phyloP scores from a whole-genome alignment of 2,888 invertebrate genomes.

The Gari tellinella region DNA sequence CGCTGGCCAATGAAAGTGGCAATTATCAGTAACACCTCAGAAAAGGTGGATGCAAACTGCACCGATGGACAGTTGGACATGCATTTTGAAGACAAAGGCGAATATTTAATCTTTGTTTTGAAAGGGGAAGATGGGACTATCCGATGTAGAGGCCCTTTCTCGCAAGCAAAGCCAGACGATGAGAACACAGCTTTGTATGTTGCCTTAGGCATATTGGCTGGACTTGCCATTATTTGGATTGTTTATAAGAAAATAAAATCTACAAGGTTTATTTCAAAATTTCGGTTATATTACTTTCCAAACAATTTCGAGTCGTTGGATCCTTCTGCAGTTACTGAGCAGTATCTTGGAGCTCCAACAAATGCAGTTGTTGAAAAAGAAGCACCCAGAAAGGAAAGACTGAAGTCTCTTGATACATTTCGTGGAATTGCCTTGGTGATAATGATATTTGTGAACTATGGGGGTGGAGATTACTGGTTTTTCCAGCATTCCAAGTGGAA shows the following conservation, averaged over 20 bases:
- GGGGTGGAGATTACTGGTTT: slow-evolving; percentile 92
- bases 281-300: slow-evolving; percentile 21
- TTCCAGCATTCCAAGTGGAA: slow-evolving; percentile 94
- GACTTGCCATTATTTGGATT: slow-evolving; percentile 44
- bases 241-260: slow-evolving; percentile 17
- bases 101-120: slow-evolving; percentile 25
- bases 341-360: slow-evolving; percentile 76
- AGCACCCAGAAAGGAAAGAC: slow-evolving; percentile 67
- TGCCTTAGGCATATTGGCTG: slow-evolving; percentile 46
- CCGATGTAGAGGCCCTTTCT: slow-evolving; percentile 22
- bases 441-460: slow-evolving; percentile 95
- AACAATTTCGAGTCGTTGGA: slow-evolving; percentile 29
- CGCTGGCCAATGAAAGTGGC: slow-evolving; percentile 68
- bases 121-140: not conserved
- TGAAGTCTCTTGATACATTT: slow-evolving; percentile 82
- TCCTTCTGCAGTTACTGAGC: slow-evolving; percentile 42
- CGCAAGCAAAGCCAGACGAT: slow-evolving; percentile 21
- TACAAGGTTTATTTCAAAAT: slow-evolving; percentile 17
- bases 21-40: slow-evolving; percentile 11
- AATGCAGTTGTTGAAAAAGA: slow-evolving; percentile 65
- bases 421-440: slow-evolving; percentile 85
- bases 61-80: slow-evolving; percentile 4
- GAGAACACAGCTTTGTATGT: slow-evolving; percentile 50
- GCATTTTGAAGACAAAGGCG: slow-evolving; percentile 38
- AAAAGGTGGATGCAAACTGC: slow-evolving; percentile 22